Evolutionary conservation across 2,797 vertebrate genomes (phyloP).

Genomic region (Champsocephalus esox): DNA sequence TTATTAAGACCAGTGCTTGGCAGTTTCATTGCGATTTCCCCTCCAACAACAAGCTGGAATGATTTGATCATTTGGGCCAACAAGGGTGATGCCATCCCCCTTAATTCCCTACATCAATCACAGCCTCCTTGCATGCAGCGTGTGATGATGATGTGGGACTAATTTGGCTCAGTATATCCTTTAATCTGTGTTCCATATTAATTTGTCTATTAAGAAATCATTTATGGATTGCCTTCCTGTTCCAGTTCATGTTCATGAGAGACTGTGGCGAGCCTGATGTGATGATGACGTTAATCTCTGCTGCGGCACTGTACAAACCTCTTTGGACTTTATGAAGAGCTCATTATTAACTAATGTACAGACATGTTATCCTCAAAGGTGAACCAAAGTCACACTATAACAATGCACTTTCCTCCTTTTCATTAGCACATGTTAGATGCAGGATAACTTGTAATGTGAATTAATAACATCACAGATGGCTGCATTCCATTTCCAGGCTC

Average conservation of each 20-base stretch:
- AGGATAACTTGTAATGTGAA: background rate
- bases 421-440: background rate
- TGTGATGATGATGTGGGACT: constrained; percentile 43
- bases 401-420: background rate
- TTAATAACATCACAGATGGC: background rate
- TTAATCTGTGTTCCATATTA: constrained; percentile 45
- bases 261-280: background rate
- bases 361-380: constrained; percentile 4
- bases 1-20: constrained; percentile 13
- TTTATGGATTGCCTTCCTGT: constrained; percentile 28
- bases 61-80: constrained; percentile 40
- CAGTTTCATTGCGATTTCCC: constrained; percentile 10
- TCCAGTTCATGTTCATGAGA: constrained; percentile 38
- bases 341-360: constrained; percentile 1
- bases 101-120: constrained; percentile 57
- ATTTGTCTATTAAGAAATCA: constrained; percentile 46
- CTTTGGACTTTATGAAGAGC: background rate
- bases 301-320: constrained; percentile 14
- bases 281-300: constrained; percentile 6
- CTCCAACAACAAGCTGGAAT: constrained; percentile 32
- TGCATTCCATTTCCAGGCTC: background rate
- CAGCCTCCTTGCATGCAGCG: constrained; percentile 18
- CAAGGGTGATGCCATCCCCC: constrained; percentile 31
- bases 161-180: constrained; percentile 45
- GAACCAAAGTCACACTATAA: background rate